Conservation (phyloP, 2,113 vertebrate genomes). For the Aegotheles bennettii region DNA sequence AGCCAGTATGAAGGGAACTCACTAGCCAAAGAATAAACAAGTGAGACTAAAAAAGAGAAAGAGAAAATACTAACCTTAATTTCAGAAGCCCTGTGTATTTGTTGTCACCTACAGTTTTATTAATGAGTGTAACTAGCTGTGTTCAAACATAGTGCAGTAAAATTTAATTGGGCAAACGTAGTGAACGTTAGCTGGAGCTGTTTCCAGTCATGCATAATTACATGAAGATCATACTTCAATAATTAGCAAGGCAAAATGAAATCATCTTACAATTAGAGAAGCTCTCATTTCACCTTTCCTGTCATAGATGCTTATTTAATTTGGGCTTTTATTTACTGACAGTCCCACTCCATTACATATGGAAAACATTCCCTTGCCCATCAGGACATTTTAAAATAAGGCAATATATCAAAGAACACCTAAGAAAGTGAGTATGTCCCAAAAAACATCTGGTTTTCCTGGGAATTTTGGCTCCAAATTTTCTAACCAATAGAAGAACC, state of each 20-base stretch:
- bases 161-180: neutral
- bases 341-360: neutral
- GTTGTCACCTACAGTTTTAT: neutral
- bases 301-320: neutral
- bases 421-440: neutral
- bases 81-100: neutral
- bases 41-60: neutral
- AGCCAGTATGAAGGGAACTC: neutral
- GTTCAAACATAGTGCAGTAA: neutral
- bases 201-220: constrained; percentile 43
- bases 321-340: neutral
- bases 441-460: neutral
- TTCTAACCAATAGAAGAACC: neutral
- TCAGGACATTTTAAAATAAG: neutral
- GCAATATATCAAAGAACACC: neutral
- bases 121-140: neutral
- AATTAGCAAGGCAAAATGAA: constrained; percentile 33
- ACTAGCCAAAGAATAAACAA: neutral
- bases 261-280: constrained; percentile 39
- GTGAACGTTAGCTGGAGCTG: neutral
- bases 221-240: constrained; percentile 20
- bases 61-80: neutral
- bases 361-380: neutral
- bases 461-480: neutral
- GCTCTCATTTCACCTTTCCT: constrained; percentile 19